These are phyloP conservation scores for Eupithecia centaureata DNA, from an alignment of 2,888 invertebrate genomes.

Conservation along the genomic window DNA sequence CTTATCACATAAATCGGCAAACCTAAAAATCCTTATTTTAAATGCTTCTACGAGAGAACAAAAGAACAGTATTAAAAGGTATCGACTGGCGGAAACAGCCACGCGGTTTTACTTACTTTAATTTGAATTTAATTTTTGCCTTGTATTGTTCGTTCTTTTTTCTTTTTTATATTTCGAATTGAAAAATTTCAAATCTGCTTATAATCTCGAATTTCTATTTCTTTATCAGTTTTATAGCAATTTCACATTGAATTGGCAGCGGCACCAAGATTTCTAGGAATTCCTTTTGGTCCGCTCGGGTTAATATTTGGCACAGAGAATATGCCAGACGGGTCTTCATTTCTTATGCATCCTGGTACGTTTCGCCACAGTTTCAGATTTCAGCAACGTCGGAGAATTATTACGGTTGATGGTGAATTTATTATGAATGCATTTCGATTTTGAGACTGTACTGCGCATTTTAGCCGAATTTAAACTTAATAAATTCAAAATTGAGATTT, in stretches of 20 bases:
- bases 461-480: neutral
- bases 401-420: neutral
- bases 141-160: too few relatives aligned
- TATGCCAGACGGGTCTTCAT: neutral
- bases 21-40: too few relatives aligned
- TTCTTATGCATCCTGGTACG: conserved; percentile 20
- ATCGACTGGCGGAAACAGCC: too few relatives aligned
- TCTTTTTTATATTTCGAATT: too few relatives aligned
- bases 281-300: neutral
- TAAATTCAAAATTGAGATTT: too few relatives aligned
- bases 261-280: neutral
- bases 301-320: conserved; percentile 4
- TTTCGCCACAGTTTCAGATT: conserved; percentile 16
- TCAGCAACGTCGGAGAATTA: conserved; percentile 6
- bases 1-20: too few relatives aligned
- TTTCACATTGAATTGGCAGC: neutral
- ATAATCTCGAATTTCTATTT: too few relatives aligned
- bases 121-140: too few relatives aligned
- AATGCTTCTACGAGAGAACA: too few relatives aligned
- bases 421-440: neutral
- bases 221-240: neutral
- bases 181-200: too few relatives aligned
- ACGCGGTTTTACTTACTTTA: too few relatives aligned
- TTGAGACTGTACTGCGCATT: neutral
- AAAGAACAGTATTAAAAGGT: too few relatives aligned